These are phyloP conservation scores for Torymus auratus DNA, from an alignment of 2,888 invertebrate genomes.

Conservation along the genomic window DNA sequence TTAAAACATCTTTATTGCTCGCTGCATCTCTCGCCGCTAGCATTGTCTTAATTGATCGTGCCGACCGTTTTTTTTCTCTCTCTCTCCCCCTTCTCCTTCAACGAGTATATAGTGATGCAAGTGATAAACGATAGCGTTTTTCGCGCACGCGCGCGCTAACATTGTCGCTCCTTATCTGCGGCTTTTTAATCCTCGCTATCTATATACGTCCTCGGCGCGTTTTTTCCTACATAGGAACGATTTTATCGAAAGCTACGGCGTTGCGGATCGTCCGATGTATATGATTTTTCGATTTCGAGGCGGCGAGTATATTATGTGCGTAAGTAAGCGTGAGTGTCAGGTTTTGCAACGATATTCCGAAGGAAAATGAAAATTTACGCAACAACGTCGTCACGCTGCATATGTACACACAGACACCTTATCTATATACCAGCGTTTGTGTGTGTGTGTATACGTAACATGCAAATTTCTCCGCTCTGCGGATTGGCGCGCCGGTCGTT, in stretches of 20 bases:
- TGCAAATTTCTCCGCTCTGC: neutral
- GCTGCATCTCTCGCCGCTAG: too few species aligned
- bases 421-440: neutral
- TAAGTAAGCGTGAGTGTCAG: neutral
- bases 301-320: too few species aligned
- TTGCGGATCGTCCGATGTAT: too few species aligned
- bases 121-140: constrained; percentile 23
- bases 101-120: constrained; percentile 24
- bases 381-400: neutral
- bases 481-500: neutral
- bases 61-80: neutral
- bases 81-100: neutral
- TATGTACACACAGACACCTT: neutral
- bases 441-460: neutral
- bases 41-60: too few species aligned
- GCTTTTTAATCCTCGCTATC: too few species aligned
- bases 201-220: too few species aligned
- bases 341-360: neutral
- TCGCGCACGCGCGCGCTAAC: neutral
- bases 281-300: too few species aligned
- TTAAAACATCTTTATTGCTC: too few species aligned
- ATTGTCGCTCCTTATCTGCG: neutral
- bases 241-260: too few species aligned
- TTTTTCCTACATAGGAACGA: too few species aligned
- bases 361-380: neutral